A percentile compares a stretch with the other conserved stretches of the same genome.
These are phyloP conservation scores for Drosophila sordidapex DNA, from an alignment of 2,888 invertebrate genomes.

Conservation along the genomic window DNA sequence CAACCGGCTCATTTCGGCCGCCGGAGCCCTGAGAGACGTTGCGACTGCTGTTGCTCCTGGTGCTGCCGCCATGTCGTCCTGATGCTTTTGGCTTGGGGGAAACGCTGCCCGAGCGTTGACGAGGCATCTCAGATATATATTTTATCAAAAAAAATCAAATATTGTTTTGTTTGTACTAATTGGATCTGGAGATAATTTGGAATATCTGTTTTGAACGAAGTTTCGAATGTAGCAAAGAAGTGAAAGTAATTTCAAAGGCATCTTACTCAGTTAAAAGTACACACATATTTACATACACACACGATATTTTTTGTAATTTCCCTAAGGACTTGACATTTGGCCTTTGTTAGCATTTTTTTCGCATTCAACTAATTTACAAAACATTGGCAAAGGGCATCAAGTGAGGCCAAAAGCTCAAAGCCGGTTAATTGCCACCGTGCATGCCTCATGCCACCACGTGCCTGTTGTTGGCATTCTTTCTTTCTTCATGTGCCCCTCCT, in stretches of 20 bases:
- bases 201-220: constrained; percentile 2
- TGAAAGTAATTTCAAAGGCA: constrained; percentile 28
- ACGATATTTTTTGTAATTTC: constrained; percentile 5
- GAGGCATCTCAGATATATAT: constrained; percentile 50
- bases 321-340: constrained; percentile 32
- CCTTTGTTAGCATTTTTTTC: constrained; percentile 43
- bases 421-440: constrained; percentile 61
- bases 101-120: constrained; percentile 55
- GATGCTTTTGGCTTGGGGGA: constrained; percentile 14
- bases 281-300: neutral
- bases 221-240: neutral
- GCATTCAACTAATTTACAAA: constrained; percentile 60
- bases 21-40: constrained; percentile 18
- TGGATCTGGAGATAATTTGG: constrained; percentile 41
- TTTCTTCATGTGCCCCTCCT: neutral
- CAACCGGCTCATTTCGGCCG: constrained; percentile 39
- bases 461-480: constrained; percentile 1
- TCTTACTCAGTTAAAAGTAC: constrained; percentile 30
- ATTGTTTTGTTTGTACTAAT: constrained; percentile 15
- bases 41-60: constrained; percentile 12
- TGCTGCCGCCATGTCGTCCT: constrained; percentile 9
- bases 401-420: constrained; percentile 31
- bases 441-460: constrained; percentile 48
- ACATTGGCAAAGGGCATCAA: constrained; percentile 48
- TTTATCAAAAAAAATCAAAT: constrained; percentile 14